A percentile compares a stretch with the other conserved stretches of the same genome.
Conservation (phyloP, 2,888 invertebrate species). For the Phaonia tiefii region DNA sequence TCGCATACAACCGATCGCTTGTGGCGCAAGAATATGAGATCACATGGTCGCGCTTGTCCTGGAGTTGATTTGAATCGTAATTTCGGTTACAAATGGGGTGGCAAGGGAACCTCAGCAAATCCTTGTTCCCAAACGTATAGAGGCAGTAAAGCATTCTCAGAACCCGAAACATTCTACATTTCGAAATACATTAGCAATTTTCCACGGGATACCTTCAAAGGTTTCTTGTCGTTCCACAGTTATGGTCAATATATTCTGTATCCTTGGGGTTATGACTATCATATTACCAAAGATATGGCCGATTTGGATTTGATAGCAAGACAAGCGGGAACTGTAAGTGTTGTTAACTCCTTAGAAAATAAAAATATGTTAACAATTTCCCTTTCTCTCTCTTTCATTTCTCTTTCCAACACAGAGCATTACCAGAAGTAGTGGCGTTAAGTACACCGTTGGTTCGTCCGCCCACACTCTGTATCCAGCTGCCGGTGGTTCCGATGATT, state of each 20-base stretch:
- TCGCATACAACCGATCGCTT: conserved; percentile 89
- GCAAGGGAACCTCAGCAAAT: conserved; percentile 90
- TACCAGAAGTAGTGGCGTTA: conserved; percentile 80
- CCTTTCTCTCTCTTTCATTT: not conserved
- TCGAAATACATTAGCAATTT: conserved; percentile 82
- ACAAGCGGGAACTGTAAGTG: conserved; percentile 84
- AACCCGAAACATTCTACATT: conserved; percentile 90
- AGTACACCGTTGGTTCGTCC: conserved; percentile 89
- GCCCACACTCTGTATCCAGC: conserved; percentile 90
- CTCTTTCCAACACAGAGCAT: conserved; percentile 75
- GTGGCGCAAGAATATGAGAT: conserved; percentile 89
- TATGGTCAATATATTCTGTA: conserved; percentile 92
- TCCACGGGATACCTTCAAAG: conserved; percentile 83
- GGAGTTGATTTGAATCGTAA: conserved; percentile 93
- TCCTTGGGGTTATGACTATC: conserved; percentile 92
- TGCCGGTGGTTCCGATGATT: conserved; percentile 92
- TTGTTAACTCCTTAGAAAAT: too few relatives aligned
- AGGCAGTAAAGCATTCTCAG: conserved; percentile 90
- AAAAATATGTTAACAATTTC: not conserved
- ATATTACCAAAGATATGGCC: conserved; percentile 86
- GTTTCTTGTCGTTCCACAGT: conserved; percentile 90
- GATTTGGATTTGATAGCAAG: conserved; percentile 87
- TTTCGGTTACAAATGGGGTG: conserved; percentile 94
- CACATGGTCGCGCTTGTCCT: conserved; percentile 83
- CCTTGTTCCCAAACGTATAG: conserved; percentile 92